Base-by-base conservation (phyloP, 2,797 vertebrate genomes). In the Bradypus variegatus region DNA sequence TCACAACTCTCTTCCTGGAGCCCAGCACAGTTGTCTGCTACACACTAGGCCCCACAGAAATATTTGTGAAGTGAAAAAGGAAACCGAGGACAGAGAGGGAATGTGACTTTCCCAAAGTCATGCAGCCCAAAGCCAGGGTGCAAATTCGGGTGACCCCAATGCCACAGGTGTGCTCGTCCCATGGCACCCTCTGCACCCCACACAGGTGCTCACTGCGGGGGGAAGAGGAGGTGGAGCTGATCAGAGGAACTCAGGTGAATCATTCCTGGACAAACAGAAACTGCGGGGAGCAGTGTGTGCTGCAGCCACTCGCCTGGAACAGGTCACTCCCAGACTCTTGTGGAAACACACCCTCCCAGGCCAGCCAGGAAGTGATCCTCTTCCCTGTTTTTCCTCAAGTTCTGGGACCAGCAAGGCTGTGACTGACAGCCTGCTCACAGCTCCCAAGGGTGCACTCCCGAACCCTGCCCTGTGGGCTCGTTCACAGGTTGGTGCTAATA, bases 241-340 rank as follows among this genome's bases (percentile, higher is more conserved):
- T 33, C 36, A 4, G 6, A 60, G 33, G 41, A 80, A 64, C 4
- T 65, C 65, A 29, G 8, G 31, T 91, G 92, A 93, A 25, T 92
- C 69, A 89, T 92, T 94, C 58, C 83, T 82, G 45, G 64, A 67
- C 87, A 89, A 94, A 94, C 19, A 93, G 92, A 95, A 91, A 91
- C 65, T 60, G 29, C 60, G 8, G 41, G 50, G 69, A 95, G 75
- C 91, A 89, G 91, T 50, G 23, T 72, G 48, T 53, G 58, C 64
- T 69, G 50, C 21, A 6, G 5, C 38, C 77, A 77, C 55, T 79
- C 27, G 65, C 45, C 70, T 75, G 33, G 31, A 21, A 70, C 67
- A 38, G 31, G 67, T 62, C 45, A 29, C 82, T 85, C 77, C 58
- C 64, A 38, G 86, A 31, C 33, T 67, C 33, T 76, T 1, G 2